These are phyloP conservation scores for Chymomyza costata DNA, from an alignment of 1,140 invertebrate genomes.

Conservation along the genomic window DNA sequence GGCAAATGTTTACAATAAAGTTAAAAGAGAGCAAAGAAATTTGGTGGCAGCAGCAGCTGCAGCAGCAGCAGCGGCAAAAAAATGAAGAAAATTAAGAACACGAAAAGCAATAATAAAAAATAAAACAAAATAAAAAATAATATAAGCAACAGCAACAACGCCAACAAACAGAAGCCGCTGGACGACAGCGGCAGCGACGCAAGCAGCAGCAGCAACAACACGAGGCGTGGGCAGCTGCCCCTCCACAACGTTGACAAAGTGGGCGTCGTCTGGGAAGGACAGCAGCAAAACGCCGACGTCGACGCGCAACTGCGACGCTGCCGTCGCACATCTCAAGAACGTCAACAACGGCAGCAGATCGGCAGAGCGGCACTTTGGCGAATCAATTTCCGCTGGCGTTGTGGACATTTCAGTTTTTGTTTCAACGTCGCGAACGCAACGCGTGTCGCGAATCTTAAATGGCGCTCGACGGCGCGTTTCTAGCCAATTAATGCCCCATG, in stretches of 20 bases:
- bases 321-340: no score
- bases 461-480: conserved; percentile 39
- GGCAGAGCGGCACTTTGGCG: conserved; percentile 54
- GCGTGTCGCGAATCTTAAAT: conserved; percentile 68
- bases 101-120: conserved; percentile 4
- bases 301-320: conserved; percentile 10
- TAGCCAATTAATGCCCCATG: conserved; percentile 34
- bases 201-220: conserved; percentile 29
- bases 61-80: conserved; percentile 11
- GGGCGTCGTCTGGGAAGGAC: conserved; percentile 62
- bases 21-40: conserved; percentile 51
- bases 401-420: conserved; percentile 64
- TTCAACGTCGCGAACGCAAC: conserved; percentile 62
- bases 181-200: neutral
- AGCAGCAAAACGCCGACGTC: conserved; percentile 39
- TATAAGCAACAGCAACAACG: conserved; percentile 9
- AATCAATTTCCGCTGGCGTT: conserved; percentile 72
- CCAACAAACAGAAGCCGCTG: conserved; percentile 59
- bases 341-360: conserved; percentile 27
- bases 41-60: conserved; percentile 30
- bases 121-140: neutral
- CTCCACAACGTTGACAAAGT: conserved; percentile 32
- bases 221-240: conserved; percentile 17
- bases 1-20: conserved; percentile 68
- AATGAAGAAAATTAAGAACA: no score